Evolutionary conservation across 2,797 vertebrate species (phyloP), one percentile per base, ranked within the genome.

Genomic region (Phrynocephalus guinanensis): DNA sequence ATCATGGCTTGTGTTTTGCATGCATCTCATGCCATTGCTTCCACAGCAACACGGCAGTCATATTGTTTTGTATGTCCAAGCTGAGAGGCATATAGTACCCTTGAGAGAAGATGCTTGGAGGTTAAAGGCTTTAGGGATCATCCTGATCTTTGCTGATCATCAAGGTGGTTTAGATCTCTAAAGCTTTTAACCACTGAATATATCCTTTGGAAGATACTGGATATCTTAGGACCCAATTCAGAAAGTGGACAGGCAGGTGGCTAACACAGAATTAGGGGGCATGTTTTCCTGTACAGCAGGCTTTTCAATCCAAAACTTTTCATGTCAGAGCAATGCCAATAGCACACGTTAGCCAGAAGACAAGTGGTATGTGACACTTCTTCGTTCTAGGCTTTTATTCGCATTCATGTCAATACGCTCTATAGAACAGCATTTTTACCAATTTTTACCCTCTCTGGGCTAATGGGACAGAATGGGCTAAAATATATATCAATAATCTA

Each of bases 61-160:
- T 24, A 85, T 67, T 72, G n/a, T 56, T 2, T 72, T 33, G 9
- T 72, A 20, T 73, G 10, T 22, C 6, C 68, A 6, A 56, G 52
- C n/a, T 26, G 50, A 73, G 50, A 56, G 26, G 22, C 9, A 6
- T 67, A 6, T 60, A 33, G 48, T 72, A 56, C 48, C 70, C 82
- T 73, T 10, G 6, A 70, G 26, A 80, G 20, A 28, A n/a, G 70
- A 70, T 3, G 22, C 11, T 60, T 72, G 50, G 70, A 56, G 70
- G 82, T 73, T 83, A 83, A 83, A n/a, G n/a, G 82, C 20, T 83
- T 83, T 56, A 72, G 82, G 50, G 28, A 83, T 20, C 28, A 83
- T 20, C 28, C 48, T 71, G 63, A 70, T 70, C 24, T 68, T 5
- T 26, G 1, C 26, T 78, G 63, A 63, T 82, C 33, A 63, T 82